Evolutionary conservation across 2,797 vertebrate species (phyloP), one percentile per base, ranked within the genome.

Genomic region (Manis crassicaudata): DNA sequence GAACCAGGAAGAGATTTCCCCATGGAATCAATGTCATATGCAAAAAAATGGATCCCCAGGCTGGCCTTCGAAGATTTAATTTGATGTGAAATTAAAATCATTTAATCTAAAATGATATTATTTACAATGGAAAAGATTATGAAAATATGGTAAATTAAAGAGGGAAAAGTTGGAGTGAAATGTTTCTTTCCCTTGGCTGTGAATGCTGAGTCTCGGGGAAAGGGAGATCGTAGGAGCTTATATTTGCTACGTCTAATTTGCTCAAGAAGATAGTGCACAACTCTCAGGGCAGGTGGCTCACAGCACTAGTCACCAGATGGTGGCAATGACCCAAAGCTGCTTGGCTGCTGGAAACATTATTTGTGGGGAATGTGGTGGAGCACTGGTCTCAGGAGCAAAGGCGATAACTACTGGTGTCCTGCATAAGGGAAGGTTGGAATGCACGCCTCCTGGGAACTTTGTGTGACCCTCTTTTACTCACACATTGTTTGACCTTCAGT

Each of bases 61-160:
- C 3, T 67, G 52, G 7, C 12, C 80, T 89, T 85, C 35, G 81
- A 96, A 93, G 37, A 80, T 79, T 73, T 84, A 72, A 94, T 75
- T 84, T 60, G 50, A 93, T 43, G 23, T 93, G 43, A 62, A 85
- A 90, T 89, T 83, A 67, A 91, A 91, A 63, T 94, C 23, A 43
- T 63, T 72, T 50, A 46, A 80, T 40, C 63, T 79, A 83, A 89
- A 93, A 92, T 54, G 9, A 67, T 40, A 21, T 12, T 75, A 79
- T 70, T 52, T 79, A 68, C 29, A 96, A 65, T 68, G 43, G 32
- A 60, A 96, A 89, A 62, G 85, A 82, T 73, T 79, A 52, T 84
- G 62, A 29, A 0, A n/a, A 75, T 46, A 60, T 43, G 35, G 8
- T 70, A 70, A 88, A 77, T 40, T 27, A 72, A 81, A 90, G 35